Conservation (phyloP, 2,888 invertebrate genomes). For the Junonia oenone region DNA sequence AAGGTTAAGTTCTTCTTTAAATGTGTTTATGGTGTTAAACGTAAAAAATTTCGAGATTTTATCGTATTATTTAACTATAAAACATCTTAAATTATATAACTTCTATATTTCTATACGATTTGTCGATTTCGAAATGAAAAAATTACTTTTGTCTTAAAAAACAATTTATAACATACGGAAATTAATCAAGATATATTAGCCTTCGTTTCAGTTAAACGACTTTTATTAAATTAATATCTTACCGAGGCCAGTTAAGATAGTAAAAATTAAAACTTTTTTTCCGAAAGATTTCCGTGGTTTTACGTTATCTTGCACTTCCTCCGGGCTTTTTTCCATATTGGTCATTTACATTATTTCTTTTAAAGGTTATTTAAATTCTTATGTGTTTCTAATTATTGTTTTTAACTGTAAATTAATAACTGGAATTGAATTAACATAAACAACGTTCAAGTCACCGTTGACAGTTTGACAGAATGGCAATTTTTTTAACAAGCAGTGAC, state of each 20-base stretch:
- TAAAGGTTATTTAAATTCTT: background rate
- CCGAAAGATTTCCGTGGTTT: background rate
- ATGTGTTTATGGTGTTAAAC: too few species aligned
- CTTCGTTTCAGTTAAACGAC: background rate
- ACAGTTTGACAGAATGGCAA: background rate
- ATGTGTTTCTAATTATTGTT: background rate
- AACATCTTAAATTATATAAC: background rate
- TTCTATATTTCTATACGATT: background rate
- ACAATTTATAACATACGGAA: too few species aligned
- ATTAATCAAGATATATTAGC: background rate
- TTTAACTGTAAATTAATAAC: background rate
- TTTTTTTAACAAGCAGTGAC: too few species aligned
- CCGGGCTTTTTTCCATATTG: conserved; percentile 4
- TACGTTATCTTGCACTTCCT: background rate
- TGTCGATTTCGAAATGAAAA: too few species aligned
- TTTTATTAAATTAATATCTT: background rate
- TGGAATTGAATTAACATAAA: background rate
- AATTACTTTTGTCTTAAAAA: too few species aligned
- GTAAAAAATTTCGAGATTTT: too few species aligned
- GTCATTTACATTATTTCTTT: background rate
- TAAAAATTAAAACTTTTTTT: background rate
- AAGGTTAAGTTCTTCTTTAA: too few species aligned
- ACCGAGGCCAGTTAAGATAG: background rate
- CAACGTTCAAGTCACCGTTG: background rate
- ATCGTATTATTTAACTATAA: too few species aligned